Evolutionary conservation across 2,113 vertebrate species (phyloP).

Genomic region (Cepphus grylle): DNA sequence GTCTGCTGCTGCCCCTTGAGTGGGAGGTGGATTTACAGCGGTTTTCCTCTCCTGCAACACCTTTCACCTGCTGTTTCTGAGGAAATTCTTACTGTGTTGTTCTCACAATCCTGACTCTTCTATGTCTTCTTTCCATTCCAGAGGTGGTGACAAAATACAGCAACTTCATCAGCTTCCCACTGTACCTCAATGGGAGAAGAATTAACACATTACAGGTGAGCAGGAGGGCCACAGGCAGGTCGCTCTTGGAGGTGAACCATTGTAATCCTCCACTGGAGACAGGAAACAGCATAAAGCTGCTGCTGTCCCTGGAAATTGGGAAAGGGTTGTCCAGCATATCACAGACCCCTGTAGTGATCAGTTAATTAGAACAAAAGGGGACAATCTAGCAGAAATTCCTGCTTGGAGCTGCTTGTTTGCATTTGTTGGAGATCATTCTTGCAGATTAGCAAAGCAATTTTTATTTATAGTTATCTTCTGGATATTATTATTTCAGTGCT

Average conservation of each 20-base stretch:
- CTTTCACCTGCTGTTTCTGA: neutral
- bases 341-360: neutral
- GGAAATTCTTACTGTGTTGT: neutral
- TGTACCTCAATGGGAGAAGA: constrained; percentile 90
- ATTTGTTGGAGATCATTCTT: neutral
- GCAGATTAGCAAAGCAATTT: neutral
- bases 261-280: neutral
- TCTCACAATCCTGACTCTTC: neutral
- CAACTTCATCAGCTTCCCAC: constrained; percentile 95
- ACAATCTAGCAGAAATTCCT: neutral
- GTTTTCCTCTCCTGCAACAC: neutral
- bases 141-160: constrained; percentile 97
- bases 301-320: neutral
- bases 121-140: constrained; percentile 62
- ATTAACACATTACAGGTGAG: constrained; percentile 92
- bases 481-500: neutral
- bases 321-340: neutral
- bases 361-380: neutral
- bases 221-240: neutral
- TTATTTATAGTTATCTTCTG: neutral
- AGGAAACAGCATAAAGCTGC: neutral
- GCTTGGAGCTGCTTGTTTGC: neutral
- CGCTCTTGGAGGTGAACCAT: neutral
- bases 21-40: neutral
- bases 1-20: neutral